Evolutionary conservation across 2,113 vertebrate species (phyloP), one percentile per base, ranked within the genome.

Genomic region (Bostrychus sinensis): DNA sequence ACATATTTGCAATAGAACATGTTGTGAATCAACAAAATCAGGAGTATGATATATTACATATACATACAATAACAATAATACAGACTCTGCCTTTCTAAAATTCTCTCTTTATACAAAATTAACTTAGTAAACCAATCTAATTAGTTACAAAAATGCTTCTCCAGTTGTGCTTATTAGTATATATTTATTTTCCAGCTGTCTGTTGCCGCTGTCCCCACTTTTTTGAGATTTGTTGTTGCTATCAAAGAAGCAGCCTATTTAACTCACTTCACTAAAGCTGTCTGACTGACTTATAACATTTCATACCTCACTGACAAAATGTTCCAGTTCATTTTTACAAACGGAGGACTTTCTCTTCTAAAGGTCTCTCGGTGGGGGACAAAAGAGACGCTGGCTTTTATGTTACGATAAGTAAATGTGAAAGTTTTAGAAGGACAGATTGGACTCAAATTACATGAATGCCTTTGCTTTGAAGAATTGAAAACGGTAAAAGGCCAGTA

Each of bases 261-360:
- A 54, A 50, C 37, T 17, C 5, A 56, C 1, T 1, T 53, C 54
- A 62, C 39, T 26, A 11, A 8, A 25, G 56, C 30, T n/a, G 28
- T 76, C 76, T 78, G 50, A 72, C 28, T 54, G 41, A 79, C 62
- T 28, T 56, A 9, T 14, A 43, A 41, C 61, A 62, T 50, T 59
- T 61, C 48, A 64, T 28, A 66, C 32, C 41, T 78, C 26, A 57
- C 51, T 72, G 41, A 59, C 41, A 66, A 73, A 77, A 23, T 56
- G 22, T 61, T 64, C 58, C 23, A 1, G 16, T 51, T 38, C 17
- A 14, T 51, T 76, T 64, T 70, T 38, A 17, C 39, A 70, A 48
- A 57, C 2, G 0, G 32, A 1, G 1, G 13, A 60, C 26, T 16
- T 45, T 43, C 37, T 62, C 36, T 22, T 50, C 8, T 17, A 54